Conservation (phyloP, 2,888 invertebrate genomes). For the Neoaliturus tenellus region DNA sequence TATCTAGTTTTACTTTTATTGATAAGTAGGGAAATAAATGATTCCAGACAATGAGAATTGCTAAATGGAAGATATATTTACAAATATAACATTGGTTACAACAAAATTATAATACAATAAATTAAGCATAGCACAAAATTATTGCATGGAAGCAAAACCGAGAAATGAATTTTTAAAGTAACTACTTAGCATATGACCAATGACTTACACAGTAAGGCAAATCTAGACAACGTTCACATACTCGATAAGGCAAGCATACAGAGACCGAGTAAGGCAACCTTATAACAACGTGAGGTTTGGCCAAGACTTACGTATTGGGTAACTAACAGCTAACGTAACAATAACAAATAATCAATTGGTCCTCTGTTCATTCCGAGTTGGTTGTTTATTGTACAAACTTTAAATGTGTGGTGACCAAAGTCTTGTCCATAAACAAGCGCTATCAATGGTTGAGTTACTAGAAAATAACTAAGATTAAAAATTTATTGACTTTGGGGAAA, state of each 20-base stretch:
- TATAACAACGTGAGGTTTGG: conserved; percentile 41
- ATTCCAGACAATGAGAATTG: conserved; percentile 30
- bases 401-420: background rate
- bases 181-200: conserved; percentile 34
- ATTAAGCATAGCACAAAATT: conserved; percentile 29
- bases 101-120: conserved; percentile 19
- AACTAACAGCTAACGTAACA: conserved; percentile 44
- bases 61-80: conserved; percentile 48
- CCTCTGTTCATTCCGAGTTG: conserved; percentile 34
- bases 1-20: too few species aligned
- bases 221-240: conserved; percentile 34
- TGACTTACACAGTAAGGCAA: conserved; percentile 34
- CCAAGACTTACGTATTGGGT: conserved; percentile 42
- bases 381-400: conserved; percentile 9
- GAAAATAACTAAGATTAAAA: too few species aligned
- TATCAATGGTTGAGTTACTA: background rate
- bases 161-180: background rate
- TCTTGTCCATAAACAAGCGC: background rate
- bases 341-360: conserved; percentile 36
- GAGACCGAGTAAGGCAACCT: conserved; percentile 49
- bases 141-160: background rate
- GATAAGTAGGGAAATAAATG: too few species aligned
- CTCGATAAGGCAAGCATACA: conserved; percentile 45
- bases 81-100: conserved; percentile 48
- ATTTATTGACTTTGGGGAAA: too few species aligned